Evolutionary conservation across 2,113 vertebrate genomes (phyloP).

Genomic region (Lepidothrix coronata): DNA sequence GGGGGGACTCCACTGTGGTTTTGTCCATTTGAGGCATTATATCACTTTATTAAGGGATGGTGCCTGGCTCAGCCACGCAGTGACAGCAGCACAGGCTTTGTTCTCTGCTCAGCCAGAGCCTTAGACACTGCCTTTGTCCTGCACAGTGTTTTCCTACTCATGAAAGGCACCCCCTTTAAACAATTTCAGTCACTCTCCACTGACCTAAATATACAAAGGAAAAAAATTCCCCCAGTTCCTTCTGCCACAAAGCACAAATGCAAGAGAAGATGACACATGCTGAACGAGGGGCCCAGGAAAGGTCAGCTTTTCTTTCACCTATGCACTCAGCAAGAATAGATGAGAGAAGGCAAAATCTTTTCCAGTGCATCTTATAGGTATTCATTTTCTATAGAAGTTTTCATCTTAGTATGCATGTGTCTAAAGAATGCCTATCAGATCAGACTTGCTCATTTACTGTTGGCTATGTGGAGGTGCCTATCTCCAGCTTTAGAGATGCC

Average conservation of each 20-base stretch:
- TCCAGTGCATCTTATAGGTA: neutral
- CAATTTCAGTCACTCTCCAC: neutral
- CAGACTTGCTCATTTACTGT: neutral
- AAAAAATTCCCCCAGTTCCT: neutral
- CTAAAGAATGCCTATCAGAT: neutral
- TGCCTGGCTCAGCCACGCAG: neutral
- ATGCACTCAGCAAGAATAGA: neutral
- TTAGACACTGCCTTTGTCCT: neutral
- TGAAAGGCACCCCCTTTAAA: neutral
- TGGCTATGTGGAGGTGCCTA: neutral
- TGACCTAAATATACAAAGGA: neutral
- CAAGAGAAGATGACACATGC: neutral
- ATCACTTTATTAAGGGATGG: neutral
- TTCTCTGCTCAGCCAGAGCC: slow-evolving; percentile 1
- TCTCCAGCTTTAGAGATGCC: neutral
- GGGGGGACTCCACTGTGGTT: neutral
- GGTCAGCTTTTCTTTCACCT: neutral
- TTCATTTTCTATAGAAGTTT: neutral
- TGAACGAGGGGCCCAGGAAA: neutral
- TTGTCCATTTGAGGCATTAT: neutral
- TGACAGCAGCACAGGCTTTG: neutral
- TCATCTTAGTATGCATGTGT: neutral
- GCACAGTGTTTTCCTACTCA: neutral
- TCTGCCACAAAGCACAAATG: neutral
- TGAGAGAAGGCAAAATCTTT: neutral